A percentile compares a stretch with the other conserved stretches of the same genome.
These are phyloP conservation scores for Pediacus dermestoides DNA, from an alignment of 2,888 invertebrate species.

Conservation along the genomic window DNA sequence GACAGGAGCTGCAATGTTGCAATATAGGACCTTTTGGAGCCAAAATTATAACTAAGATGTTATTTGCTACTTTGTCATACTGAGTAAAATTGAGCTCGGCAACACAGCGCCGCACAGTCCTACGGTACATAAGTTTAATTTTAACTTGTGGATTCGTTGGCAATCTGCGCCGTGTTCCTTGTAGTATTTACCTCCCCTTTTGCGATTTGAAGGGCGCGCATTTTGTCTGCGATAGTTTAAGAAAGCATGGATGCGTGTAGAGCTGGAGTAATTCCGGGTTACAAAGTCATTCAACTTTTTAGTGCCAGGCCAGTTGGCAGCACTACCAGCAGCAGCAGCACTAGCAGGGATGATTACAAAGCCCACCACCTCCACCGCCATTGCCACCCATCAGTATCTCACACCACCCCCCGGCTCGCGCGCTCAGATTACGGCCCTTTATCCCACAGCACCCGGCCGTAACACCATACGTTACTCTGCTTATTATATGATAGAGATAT, in stretches of 20 bases:
- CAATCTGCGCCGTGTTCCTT: background rate
- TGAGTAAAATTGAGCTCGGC: too few relatives aligned
- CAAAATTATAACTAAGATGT: constrained; percentile 10
- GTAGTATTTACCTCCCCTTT: background rate
- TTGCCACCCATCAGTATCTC: constrained; percentile 17
- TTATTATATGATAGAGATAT: constrained; percentile 48
- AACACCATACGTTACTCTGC: constrained; percentile 42
- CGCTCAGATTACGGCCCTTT: constrained; percentile 37
- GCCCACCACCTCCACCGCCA: constrained; percentile 1
- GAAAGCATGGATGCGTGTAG: constrained; percentile 35
- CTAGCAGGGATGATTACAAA: constrained; percentile 36
- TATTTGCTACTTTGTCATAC: constrained; percentile 5
- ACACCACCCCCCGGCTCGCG: constrained; percentile 2
- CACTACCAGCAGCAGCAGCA: too few relatives aligned
- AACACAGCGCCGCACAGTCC: too few relatives aligned
- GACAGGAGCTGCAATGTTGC: constrained; percentile 7
- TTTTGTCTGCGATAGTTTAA: constrained; percentile 19
- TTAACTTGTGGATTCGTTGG: constrained; percentile 3
- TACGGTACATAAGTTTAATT: constrained; percentile 1
- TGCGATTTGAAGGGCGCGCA: constrained; percentile 4
- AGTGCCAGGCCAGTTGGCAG: constrained; percentile 44
- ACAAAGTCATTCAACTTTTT: constrained; percentile 46
- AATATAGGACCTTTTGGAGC: constrained; percentile 8
- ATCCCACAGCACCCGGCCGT: constrained; percentile 36
- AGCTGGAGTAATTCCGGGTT: constrained; percentile 33